These are phyloP conservation scores for Phymatocera aterrima DNA, from an alignment of 2,888 invertebrate species.

Conservation along the genomic window DNA sequence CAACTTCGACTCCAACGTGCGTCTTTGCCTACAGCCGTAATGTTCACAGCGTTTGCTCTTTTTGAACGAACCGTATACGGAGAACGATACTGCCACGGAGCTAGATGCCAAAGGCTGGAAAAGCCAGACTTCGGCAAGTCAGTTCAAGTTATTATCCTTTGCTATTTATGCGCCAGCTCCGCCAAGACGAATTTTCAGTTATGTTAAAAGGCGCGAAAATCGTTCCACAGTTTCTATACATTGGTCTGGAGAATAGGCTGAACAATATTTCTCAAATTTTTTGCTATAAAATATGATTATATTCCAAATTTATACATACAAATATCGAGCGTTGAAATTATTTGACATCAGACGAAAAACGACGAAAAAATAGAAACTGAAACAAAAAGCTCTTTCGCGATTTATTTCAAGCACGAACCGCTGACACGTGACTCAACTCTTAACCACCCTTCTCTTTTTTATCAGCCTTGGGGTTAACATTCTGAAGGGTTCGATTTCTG, in stretches of 20 bases:
- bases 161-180: slow-evolving; percentile 15
- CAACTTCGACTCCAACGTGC: too few relatives aligned
- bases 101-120: too few relatives aligned
- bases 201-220: neutral
- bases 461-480: neutral
- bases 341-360: too few relatives aligned
- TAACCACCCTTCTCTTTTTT: neutral
- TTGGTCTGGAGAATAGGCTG: too few relatives aligned
- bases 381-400: neutral
- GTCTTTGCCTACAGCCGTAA: neutral
- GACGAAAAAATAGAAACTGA: too few relatives aligned
- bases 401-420: neutral
- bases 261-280: too few relatives aligned
- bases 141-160: slow-evolving; percentile 16
- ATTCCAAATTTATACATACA: too few relatives aligned
- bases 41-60: neutral
- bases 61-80: neutral
- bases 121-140: slow-evolving; percentile 5
- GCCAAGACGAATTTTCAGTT: too few relatives aligned
- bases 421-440: neutral
- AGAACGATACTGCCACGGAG: too few relatives aligned
- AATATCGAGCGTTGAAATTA: too few relatives aligned
- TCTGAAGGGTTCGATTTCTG: neutral
- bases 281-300: too few relatives aligned
- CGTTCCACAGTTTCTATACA: too few relatives aligned